phyloP scores from a whole-genome alignment of 2,797 vertebrate genomes.

The Mus spretus region DNA sequence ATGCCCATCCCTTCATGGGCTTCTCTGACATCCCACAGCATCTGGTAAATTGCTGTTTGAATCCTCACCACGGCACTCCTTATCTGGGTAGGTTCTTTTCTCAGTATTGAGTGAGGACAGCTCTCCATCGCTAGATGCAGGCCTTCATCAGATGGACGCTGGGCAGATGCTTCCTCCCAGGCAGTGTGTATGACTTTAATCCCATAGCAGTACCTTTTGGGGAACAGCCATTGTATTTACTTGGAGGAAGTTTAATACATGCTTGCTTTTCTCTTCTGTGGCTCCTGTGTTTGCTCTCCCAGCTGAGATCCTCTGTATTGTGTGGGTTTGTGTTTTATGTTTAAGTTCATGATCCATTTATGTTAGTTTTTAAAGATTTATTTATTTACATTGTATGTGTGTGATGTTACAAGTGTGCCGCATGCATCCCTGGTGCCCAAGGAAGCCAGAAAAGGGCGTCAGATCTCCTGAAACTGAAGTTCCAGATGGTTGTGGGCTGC shows the following conservation, averaged over 20 bases:
- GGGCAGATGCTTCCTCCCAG: background rate
- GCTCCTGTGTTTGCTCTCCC: constrained; percentile 7
- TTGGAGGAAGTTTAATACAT: background rate
- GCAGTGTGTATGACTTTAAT: background rate
- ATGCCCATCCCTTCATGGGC: background rate
- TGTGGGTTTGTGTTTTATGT: background rate
- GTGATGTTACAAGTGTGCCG: background rate
- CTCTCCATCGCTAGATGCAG: background rate
- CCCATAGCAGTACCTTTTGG: background rate
- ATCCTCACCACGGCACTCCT: background rate
- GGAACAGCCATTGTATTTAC: background rate
- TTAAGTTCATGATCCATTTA: background rate
- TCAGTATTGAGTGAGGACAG: background rate
- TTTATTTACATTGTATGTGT: background rate
- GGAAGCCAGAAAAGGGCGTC: background rate
- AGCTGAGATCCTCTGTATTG: background rate
- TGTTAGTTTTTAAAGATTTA: background rate
- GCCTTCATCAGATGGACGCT: background rate
- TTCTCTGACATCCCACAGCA: background rate
- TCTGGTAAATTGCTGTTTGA: background rate
- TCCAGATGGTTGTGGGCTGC: background rate
- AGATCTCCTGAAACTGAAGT: background rate
- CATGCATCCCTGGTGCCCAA: background rate
- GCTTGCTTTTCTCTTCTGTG: background rate
- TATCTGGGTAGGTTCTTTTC: background rate